Evolutionary conservation across 2,888 invertebrate genomes (phyloP), one percentile per base, ranked within the genome.

Genomic region (Melanophora roralis): DNA sequence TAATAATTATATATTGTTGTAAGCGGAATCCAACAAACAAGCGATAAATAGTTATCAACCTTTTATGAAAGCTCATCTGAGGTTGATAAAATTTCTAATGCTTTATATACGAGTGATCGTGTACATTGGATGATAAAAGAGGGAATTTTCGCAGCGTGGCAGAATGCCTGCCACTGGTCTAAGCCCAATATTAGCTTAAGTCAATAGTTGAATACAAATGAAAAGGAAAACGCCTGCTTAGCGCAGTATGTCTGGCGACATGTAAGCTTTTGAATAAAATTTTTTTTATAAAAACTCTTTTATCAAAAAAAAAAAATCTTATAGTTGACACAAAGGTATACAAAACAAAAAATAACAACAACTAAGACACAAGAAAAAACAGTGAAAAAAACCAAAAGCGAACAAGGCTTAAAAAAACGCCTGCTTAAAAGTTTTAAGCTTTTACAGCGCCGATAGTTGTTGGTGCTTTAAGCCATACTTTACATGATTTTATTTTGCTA

Each of bases 191-290:
- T n/a, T n/a, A n/a, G n/a, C n/a, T n/a, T n/a, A n/a, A n/a, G n/a
- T n/a, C n/a, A n/a, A n/a, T n/a, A n/a, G n/a, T 7, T 27, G 1
- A 23, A 51, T 1, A 32, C 27, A 16, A 0, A 12, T 1, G n/a
- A 4, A 49, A 21, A 73, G 40, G 16, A 16, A 47, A 47, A 23
- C 14, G 16, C 71, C 64, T 47, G 49, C 38, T 64, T 57, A 62
- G 79, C 68, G 76, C 32, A 81, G 67, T 69, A 65, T 59, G 69
- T 68, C 79, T 73, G 69, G 72, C 78, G 69, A 81, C 73, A 47
- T 73, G 68, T 65, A 62, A 76, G 68, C 81, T 79, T 69, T 72
- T 68, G 64, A 57, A 65, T 69, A 77, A 60, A 36, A 51, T 14
- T 16, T 34, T 9, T 55, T 6, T 32, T 14, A 16, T 47, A 5